Base-by-base conservation (phyloP, 2,888 invertebrate species). In the Nomada fucata region DNA sequence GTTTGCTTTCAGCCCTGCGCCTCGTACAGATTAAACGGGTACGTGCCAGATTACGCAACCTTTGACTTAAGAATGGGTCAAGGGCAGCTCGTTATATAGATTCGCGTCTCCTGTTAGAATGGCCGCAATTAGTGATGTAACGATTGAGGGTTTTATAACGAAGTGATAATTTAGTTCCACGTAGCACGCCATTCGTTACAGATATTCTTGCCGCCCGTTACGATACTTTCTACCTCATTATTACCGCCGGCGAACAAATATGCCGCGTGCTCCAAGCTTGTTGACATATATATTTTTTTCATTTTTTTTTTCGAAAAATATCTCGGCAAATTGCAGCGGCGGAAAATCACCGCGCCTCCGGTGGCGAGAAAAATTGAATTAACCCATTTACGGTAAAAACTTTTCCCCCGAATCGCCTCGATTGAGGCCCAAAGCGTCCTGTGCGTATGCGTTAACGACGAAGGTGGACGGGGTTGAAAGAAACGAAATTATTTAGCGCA, bases 31-130 rank as follows among this genome's bases (percentile, higher is more conserved):
- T 64, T 69, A 63, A 65, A 64, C 29, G 79, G 26, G 65, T 59
- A 42, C 42, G 70, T n/a, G 72, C n/a, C n/a, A 64, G 23, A 50
- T 81, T 63, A 64, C 55, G 67, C 57, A 77, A 82, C 55, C 67
- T 64, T 42, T 57, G 47, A 20, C 2, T 36, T 26, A 64, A 44
- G 83, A 82, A 78, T 65, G 29, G 83, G 82, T 82, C 83, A 83
- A 78, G 82, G 83, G 20, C 78, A 47, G 61, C 42, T 52, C 20
- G 73, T 64, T 64, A 42, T 15, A 59, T 50, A 23, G 52, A 55
- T 26, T 20, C 10, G 26, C 36, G 13, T 74, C 42, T 50, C 15
- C 60, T 15, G 29, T 77, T 42, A 42, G 60, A 60, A 63, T 47
- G 57, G 15, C 10, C 20, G 42, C n/a, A 52, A 79, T 69, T 64